Evolutionary conservation across 2,113 vertebrate genomes (phyloP).

Genomic region (Indri indri): DNA sequence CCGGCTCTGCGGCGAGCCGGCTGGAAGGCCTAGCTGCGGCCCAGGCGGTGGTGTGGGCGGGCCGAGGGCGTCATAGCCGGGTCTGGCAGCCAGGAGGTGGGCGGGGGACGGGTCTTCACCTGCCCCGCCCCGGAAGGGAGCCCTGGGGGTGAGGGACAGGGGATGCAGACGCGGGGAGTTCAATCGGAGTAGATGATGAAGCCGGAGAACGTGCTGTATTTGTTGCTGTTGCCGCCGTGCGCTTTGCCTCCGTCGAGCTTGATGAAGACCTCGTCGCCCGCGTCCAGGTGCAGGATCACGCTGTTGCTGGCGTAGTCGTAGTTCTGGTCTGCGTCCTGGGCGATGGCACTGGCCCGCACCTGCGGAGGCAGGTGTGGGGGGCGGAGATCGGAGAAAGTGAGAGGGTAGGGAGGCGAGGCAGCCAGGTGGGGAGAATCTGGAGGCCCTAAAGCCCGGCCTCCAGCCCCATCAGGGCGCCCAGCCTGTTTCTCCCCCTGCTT

Average conservation of each 20-base stretch:
- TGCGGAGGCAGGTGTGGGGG: conserved; percentile 63
- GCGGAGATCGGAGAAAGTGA: not conserved
- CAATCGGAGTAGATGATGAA: conserved; percentile 99
- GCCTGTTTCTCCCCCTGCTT: not conserved
- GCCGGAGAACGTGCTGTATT: conserved; percentile 99
- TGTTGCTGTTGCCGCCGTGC: conserved; percentile 99
- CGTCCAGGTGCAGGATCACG: conserved; percentile 97
- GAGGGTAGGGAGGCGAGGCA: not conserved
- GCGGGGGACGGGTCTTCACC: not conserved
- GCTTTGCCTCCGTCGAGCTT: conserved; percentile 98
- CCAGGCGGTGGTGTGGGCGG: not conserved
- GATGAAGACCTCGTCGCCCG: conserved; percentile 96
- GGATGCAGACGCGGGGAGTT: conserved; percentile 65
- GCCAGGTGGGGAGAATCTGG: not conserved
- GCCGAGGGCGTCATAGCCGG: not conserved
- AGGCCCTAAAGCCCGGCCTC: not conserved
- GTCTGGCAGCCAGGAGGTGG: too few relatives aligned
- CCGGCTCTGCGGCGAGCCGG: not conserved
- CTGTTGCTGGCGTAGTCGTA: conserved; percentile 99
- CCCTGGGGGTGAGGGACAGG: not conserved
- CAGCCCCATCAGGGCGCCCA: not conserved
- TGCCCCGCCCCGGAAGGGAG: not conserved
- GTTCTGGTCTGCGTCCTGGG: conserved; percentile 98
- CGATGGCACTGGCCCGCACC: conserved; percentile 98
- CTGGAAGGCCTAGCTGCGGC: not conserved